These are phyloP conservation scores for Bombus picipes DNA, from an alignment of 1,140 invertebrate species.

Conservation along the genomic window DNA sequence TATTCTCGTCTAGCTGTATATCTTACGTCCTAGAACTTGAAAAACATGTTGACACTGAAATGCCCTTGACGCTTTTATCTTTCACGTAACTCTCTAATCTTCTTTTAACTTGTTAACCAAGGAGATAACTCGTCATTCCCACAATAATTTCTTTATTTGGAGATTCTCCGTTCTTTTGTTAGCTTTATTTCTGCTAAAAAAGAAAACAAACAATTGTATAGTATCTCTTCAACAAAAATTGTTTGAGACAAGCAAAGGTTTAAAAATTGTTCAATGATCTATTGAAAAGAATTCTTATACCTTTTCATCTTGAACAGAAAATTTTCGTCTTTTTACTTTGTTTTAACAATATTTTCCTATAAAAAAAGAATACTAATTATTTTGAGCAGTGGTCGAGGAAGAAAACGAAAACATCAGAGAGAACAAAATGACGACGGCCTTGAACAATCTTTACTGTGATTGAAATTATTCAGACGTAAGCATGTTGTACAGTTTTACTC, in stretches of 20 bases:
- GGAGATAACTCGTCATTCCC: no score
- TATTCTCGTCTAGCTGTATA: background rate
- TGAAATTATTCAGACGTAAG: conserved; percentile 17
- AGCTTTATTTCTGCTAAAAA: no score
- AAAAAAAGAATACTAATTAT: background rate
- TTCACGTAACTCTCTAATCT: no score
- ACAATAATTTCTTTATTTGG: no score
- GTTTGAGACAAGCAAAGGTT: no score
- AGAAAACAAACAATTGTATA: no score
- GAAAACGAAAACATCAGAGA: background rate
- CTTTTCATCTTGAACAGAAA: no score
- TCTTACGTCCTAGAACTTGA: background rate
- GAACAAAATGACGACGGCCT: background rate
- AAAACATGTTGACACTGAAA: background rate
- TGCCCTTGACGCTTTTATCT: background rate
- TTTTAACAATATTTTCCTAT: background rate
- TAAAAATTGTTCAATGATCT: no score
- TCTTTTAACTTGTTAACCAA: background rate
- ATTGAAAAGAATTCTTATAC: no score
- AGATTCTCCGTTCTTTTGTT: no score
- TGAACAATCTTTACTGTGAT: conserved; percentile 41
- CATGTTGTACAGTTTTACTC: conserved; percentile 12
- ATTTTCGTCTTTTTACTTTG: no score
- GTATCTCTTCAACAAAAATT: no score
- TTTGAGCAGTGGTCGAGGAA: background rate